Percentiles rank a stretch among this genome's conserved stretches.
phyloP scores from a whole-genome alignment of 2,113 vertebrate genomes.

The Parus major region DNA sequence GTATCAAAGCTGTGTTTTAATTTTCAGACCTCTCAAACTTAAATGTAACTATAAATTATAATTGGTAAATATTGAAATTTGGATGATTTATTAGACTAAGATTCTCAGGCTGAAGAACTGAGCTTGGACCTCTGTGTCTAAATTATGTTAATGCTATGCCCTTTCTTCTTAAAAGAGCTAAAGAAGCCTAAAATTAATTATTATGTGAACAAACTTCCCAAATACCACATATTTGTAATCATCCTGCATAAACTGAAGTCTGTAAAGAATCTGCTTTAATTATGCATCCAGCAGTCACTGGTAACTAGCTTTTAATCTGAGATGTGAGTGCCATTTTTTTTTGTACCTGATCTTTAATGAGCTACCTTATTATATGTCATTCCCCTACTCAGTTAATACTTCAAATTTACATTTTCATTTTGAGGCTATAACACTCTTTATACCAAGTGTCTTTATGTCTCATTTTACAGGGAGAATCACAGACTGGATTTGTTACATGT shows the following conservation, averaged over 20 bases:
- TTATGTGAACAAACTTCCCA: neutral
- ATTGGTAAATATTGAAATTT: neutral
- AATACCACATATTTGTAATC: neutral
- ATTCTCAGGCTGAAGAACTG: neutral
- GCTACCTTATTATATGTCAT: neutral
- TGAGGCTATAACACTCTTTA: neutral
- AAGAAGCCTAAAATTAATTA: neutral
- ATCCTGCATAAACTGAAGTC: neutral
- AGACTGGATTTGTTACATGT: neutral
- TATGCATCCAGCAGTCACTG: neutral
- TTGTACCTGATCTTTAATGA: neutral
- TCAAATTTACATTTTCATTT: neutral
- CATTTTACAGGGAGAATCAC: neutral
- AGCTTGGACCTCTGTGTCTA: neutral
- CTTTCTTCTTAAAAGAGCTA: neutral
- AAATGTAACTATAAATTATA: neutral
- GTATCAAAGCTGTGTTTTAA: neutral
- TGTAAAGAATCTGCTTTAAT: neutral
- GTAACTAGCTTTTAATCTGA: conserved; percentile 1
- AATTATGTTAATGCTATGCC: neutral
- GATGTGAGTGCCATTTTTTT: neutral
- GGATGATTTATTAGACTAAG: neutral
- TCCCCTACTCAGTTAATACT: neutral
- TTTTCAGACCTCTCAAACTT: neutral
- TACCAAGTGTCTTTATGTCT: neutral